Conservation (phyloP, 2,797 vertebrate species). For the Enteromius treurensis region DNA sequence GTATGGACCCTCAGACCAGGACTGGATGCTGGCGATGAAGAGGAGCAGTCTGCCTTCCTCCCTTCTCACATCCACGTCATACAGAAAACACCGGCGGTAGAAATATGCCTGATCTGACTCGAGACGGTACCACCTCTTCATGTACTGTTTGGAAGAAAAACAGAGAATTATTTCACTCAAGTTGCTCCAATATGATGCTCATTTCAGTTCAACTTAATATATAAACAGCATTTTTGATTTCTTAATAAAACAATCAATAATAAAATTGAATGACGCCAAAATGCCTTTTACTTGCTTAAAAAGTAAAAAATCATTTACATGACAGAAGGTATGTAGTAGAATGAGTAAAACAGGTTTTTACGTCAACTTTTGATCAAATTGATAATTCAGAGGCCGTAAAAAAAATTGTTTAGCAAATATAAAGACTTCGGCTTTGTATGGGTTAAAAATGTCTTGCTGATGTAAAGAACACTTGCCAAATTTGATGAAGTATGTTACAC, state of each 20-base stretch:
- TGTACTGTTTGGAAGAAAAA: constrained; percentile 60
- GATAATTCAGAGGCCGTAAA: background rate
- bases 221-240: background rate
- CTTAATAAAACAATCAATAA: background rate
- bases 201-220: background rate
- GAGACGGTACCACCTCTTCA: constrained; percentile 63
- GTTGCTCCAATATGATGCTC: background rate
- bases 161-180: background rate
- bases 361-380: background rate
- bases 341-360: background rate
- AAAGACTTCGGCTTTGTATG: background rate
- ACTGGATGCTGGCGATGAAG: constrained; percentile 55
- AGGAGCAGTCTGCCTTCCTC: constrained; percentile 63
- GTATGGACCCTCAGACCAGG: constrained; percentile 67
- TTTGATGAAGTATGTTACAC: constrained; percentile 1
- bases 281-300: background rate
- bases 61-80: constrained; percentile 56
- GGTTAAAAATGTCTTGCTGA: background rate
- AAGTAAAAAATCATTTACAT: background rate
- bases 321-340: background rate
- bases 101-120: constrained; percentile 45
- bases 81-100: constrained; percentile 64
- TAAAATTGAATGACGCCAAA: background rate
- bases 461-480: background rate
- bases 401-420: background rate